Evolutionary conservation across 2,888 invertebrate species (phyloP).

Genomic region (Thera britannica): DNA sequence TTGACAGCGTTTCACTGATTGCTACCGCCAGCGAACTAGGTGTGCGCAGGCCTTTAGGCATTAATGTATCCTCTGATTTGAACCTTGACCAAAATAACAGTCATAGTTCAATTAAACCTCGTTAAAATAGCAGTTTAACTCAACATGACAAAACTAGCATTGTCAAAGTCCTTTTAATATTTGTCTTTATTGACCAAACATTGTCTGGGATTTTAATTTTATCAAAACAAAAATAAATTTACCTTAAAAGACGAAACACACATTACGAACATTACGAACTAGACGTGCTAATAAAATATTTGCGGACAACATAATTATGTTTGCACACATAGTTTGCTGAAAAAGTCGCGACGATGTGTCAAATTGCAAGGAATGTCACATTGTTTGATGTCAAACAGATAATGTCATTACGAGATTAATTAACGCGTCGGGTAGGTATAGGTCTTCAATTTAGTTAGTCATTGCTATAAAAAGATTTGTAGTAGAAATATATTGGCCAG

Average conservation of each 20-base stretch:
- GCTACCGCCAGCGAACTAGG: too few species aligned
- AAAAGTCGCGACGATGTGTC: conserved; percentile 68
- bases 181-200: not conserved
- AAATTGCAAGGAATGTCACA: conserved; percentile 64
- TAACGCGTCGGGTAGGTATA: conserved; percentile 26
- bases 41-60: too few species aligned
- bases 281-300: conserved; percentile 39
- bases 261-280: not conserved
- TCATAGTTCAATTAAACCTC: not conserved
- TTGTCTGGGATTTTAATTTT: not conserved
- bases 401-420: conserved; percentile 43
- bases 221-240: not conserved
- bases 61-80: too few species aligned
- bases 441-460: conserved; percentile 2
- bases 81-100: too few species aligned
- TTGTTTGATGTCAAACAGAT: conserved; percentile 55
- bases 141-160: not conserved
- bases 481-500: not conserved
- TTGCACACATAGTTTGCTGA: conserved; percentile 66
- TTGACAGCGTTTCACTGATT: too few species aligned
- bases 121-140: not conserved
- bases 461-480: conserved; percentile 4
- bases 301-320: conserved; percentile 59
- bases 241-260: not conserved
- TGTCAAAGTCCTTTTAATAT: not conserved